phyloP scores from a whole-genome alignment of 2,888 invertebrate species.

The Autographa pulchrina region DNA sequence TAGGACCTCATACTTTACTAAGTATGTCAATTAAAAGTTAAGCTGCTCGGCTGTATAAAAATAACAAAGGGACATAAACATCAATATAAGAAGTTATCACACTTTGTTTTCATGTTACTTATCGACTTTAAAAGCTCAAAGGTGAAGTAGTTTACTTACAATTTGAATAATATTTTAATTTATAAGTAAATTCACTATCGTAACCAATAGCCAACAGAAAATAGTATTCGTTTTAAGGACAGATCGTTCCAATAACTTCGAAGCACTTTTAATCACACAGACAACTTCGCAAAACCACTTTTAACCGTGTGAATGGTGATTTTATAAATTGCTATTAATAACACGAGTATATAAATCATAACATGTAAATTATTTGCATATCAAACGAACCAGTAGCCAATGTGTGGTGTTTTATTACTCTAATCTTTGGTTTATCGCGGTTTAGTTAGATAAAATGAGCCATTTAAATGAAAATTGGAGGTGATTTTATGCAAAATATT shows the following conservation, averaged over 20 bases:
- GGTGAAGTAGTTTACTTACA: neutral
- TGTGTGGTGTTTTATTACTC: neutral
- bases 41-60: no score
- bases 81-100: neutral
- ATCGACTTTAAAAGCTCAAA: neutral
- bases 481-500: no score
- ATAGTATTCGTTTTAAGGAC: neutral
- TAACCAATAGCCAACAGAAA: neutral
- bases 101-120: neutral
- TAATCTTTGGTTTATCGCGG: neutral
- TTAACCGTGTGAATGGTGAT: constrained; percentile 1
- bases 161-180: neutral
- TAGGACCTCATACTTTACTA: no score
- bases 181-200: neutral
- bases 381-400: neutral
- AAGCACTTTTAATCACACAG: neutral
- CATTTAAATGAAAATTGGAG: neutral
- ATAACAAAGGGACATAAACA: no score
- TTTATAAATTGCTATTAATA: constrained; percentile 6
- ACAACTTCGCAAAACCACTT: neutral
- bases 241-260: neutral
- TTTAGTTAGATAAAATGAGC: neutral
- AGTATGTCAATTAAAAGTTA: no score
- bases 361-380: constrained; percentile 9
- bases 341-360: constrained; percentile 11